phyloP scores from a whole-genome alignment of 92 coral and sea anemone species.

The Palythoa grandis region DNA sequence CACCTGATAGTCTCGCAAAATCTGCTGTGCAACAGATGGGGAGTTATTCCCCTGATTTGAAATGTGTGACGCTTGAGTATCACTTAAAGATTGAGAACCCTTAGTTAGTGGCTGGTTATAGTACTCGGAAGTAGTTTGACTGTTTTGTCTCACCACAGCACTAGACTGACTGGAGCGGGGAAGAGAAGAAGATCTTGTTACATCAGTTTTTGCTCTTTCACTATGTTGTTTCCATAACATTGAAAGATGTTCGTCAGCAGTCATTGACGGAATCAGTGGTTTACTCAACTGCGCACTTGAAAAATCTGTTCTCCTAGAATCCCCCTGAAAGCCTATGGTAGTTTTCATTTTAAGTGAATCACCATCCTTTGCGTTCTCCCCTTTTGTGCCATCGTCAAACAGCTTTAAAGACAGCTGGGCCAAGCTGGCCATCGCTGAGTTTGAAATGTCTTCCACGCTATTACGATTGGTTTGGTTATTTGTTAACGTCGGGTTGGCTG shows the following conservation, averaged over 20 bases:
- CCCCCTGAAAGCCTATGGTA: background rate
- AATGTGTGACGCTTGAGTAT: background rate
- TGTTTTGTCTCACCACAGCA: background rate
- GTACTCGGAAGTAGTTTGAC: background rate
- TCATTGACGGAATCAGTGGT: background rate
- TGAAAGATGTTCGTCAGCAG: slow-evolving; percentile 42
- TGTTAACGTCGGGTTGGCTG: background rate
- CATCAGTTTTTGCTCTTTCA: background rate
- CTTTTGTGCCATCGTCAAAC: background rate
- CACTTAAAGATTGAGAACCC: background rate
- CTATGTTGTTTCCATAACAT: slow-evolving; percentile 35
- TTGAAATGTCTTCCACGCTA: slow-evolving; percentile 8
- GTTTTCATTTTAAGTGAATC: background rate
- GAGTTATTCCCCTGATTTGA: background rate
- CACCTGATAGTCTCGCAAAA: background rate
- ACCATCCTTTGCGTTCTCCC: background rate
- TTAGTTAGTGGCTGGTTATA: background rate
- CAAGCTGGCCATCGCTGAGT: slow-evolving; percentile 21
- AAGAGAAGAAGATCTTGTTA: background rate
- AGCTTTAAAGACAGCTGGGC: slow-evolving; percentile 11
- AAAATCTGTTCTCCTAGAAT: background rate
- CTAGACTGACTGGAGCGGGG: background rate
- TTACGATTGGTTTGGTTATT: background rate
- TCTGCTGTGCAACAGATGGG: background rate
- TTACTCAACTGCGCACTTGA: background rate